Conservation (phyloP, 2,888 invertebrate genomes). For the Stenodera caucasica region DNA sequence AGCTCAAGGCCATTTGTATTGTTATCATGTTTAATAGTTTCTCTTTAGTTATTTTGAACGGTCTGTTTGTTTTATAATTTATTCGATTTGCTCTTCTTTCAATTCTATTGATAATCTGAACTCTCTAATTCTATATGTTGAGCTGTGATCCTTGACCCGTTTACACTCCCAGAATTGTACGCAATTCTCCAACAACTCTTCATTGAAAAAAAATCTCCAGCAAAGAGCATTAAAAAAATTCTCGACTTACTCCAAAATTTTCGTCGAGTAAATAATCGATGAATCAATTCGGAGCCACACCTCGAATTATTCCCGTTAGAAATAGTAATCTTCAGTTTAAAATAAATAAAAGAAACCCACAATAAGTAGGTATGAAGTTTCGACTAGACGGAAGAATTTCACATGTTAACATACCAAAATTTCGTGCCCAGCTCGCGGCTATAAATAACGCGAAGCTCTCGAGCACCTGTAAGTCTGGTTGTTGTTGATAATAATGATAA, state of each 20-base stretch:
- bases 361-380: neutral
- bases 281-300: neutral
- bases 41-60: neutral
- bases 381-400: constrained; percentile 17
- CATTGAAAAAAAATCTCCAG: too few relatives aligned
- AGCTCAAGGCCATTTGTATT: neutral
- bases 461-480: constrained; percentile 32
- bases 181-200: too few relatives aligned
- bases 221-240: too few relatives aligned
- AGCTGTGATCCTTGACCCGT: neutral
- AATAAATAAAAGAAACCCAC: neutral
- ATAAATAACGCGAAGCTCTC: constrained; percentile 16
- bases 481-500: too few relatives aligned
- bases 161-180: neutral
- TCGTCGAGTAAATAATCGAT: neutral
- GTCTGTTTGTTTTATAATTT: neutral
- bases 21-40: neutral
- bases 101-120: neutral
- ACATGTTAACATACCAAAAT: constrained; percentile 22
- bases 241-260: too few relatives aligned
- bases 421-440: constrained; percentile 27
- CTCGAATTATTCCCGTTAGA: neutral
- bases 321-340: neutral
- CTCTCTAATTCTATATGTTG: neutral
- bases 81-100: neutral